Percentiles rank a stretch among this genome's conserved stretches.
Conservation (phyloP, 2,888 invertebrate species). For the Periphyllus acericola region DNA sequence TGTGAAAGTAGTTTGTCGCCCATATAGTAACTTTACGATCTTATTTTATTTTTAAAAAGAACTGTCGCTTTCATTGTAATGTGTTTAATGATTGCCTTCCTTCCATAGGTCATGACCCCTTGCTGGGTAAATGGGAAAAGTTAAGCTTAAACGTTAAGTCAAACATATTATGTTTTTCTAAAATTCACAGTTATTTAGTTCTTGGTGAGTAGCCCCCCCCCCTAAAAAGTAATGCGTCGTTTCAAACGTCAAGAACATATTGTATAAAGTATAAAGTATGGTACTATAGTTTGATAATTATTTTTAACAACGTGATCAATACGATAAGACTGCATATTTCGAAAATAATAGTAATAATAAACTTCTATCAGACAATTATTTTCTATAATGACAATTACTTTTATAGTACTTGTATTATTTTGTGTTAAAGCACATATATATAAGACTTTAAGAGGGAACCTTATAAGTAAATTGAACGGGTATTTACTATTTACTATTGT, state of each 20-base stretch:
- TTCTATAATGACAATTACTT: background rate
- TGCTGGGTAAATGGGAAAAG: background rate
- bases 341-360: background rate
- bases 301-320: background rate
- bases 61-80: slow-evolving; percentile 52
- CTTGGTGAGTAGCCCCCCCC: background rate
- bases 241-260: background rate
- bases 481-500: background rate
- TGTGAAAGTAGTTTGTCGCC: slow-evolving; percentile 54
- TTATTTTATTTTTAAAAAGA: slow-evolving; percentile 5
- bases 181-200: background rate
- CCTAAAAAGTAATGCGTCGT: background rate
- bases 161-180: slow-evolving; percentile 3
- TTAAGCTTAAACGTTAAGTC: background rate
- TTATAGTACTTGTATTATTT: background rate
- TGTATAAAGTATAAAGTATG: background rate
- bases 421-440: no score
- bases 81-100: slow-evolving; percentile 6
- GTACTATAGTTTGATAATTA: background rate
- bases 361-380: background rate
- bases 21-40: slow-evolving; percentile 37
- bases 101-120: slow-evolving; percentile 29
- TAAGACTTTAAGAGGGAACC: background rate
- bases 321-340: background rate
- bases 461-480: background rate